Evolutionary conservation across 2,797 vertebrate genomes (phyloP).

Genomic region (Enteromius treurensis): DNA sequence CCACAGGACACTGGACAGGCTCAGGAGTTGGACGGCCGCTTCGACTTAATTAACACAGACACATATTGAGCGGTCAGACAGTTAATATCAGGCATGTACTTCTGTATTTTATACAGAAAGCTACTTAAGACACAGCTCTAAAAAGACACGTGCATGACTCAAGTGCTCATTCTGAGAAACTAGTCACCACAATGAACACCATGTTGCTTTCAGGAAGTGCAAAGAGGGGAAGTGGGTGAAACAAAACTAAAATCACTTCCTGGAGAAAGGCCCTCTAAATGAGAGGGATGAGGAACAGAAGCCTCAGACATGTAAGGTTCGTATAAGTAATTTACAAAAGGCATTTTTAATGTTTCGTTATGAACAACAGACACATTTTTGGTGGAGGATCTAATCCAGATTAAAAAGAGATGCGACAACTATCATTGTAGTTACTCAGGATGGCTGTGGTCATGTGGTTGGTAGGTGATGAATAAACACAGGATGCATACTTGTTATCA

Average conservation of each 20-base stretch:
- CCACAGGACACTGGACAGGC: slow-evolving; percentile 60
- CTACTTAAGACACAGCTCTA: not conserved
- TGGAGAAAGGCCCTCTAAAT: slow-evolving; percentile 25
- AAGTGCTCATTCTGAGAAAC: slow-evolving; percentile 2
- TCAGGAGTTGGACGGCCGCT: slow-evolving; percentile 52
- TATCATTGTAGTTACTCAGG: not conserved
- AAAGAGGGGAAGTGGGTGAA: slow-evolving; percentile 56
- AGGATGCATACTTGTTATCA: not conserved
- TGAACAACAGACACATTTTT: not conserved
- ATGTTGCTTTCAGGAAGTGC: slow-evolving; percentile 6
- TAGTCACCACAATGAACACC: not conserved
- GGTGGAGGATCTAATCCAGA: not conserved
- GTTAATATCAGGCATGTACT: not conserved
- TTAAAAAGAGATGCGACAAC: not conserved
- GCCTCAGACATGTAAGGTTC: not conserved
- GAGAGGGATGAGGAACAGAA: slow-evolving; percentile 46
- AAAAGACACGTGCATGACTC: not conserved
- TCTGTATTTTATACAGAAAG: not conserved
- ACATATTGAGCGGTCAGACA: slow-evolving; percentile 1
- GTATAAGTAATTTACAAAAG: not conserved
- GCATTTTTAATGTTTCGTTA: not conserved
- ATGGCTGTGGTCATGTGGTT: not conserved
- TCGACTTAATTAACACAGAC: slow-evolving; percentile 54
- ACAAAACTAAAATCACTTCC: slow-evolving; percentile 53
- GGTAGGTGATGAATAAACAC: not conserved